Conservation (phyloP, 2,113 vertebrate genomes). For the Manacus vitellinus region DNA sequence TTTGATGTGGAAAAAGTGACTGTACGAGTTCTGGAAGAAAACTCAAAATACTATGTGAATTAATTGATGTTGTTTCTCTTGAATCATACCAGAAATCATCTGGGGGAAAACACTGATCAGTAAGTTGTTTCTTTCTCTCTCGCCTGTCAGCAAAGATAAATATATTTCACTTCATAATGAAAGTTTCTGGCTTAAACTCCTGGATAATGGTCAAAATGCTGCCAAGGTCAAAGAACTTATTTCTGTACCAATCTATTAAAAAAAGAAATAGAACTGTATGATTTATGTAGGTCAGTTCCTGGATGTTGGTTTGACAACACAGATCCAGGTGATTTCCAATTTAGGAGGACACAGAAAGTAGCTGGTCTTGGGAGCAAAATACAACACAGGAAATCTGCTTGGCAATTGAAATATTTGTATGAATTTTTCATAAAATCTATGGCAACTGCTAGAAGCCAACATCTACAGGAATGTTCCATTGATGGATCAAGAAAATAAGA, state of each 20-base stretch:
- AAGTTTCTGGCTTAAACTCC: conserved; percentile 12
- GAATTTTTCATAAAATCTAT: not conserved
- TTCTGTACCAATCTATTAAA: not conserved
- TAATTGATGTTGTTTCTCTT: conserved; percentile 68
- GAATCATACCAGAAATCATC: conserved; percentile 45
- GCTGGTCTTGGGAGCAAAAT: not conserved
- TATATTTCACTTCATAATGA: not conserved
- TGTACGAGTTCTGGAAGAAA: conserved; percentile 41
- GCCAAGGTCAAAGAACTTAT: not conserved
- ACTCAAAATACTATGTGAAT: conserved; percentile 48
- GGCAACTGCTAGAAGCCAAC: not conserved
- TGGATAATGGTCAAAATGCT: not conserved
- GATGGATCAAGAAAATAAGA: not conserved
- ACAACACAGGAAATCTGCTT: not conserved
- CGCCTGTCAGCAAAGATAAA: conserved; percentile 2
- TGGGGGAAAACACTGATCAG: not conserved
- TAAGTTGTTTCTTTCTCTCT: not conserved
- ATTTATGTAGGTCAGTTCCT: not conserved
- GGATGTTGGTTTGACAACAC: not conserved
- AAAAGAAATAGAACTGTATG: not conserved
- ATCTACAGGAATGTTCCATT: not conserved
- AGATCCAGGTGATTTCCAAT: not conserved
- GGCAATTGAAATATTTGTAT: not conserved
- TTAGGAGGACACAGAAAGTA: not conserved
- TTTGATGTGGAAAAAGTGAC: conserved; percentile 67